Evolutionary conservation across 1,140 invertebrate genomes (phyloP).

Genomic region (Drosophila sproati): DNA sequence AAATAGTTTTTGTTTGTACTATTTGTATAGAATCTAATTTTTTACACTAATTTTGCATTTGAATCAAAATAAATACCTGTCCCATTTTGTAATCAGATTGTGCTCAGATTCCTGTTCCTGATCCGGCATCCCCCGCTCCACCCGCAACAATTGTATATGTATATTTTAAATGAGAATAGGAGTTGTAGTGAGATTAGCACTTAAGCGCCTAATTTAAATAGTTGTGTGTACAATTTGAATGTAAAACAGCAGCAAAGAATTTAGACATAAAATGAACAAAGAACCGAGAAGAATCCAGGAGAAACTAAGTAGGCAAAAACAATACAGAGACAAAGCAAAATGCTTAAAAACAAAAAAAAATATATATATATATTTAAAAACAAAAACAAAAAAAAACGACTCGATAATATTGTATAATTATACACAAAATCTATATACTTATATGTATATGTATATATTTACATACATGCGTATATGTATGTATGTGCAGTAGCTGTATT

Average conservation of each 20-base stretch:
- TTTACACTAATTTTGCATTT: neutral
- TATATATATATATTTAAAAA: too few relatives aligned
- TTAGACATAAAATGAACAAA: slow-evolving; percentile 82
- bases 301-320: slow-evolving; percentile 38
- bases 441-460: slow-evolving; percentile 56
- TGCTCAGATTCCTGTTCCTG: slow-evolving; percentile 13
- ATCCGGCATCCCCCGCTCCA: slow-evolving; percentile 32
- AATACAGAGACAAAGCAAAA: slow-evolving; percentile 39
- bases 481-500: slow-evolving; percentile 74
- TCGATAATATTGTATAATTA: slow-evolving; percentile 81
- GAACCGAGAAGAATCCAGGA: slow-evolving; percentile 52
- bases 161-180: slow-evolving; percentile 54
- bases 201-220: slow-evolving; percentile 77
- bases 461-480: slow-evolving; percentile 68
- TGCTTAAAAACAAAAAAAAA: slow-evolving; percentile 53
- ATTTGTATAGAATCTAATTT: slow-evolving; percentile 2
- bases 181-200: slow-evolving; percentile 76
- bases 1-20: neutral
- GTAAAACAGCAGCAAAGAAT: slow-evolving; percentile 74
- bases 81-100: neutral
- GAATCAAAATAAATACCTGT: slow-evolving; percentile 8
- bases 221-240: slow-evolving; percentile 63
- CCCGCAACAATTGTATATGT: slow-evolving; percentile 37
- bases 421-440: slow-evolving; percentile 57
- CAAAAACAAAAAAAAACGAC: slow-evolving; percentile 41